Percentiles rank a stretch among this genome's conserved stretches.
phyloP scores from a whole-genome alignment of 2,888 invertebrate species.

The Gryllus longicercus region DNA sequence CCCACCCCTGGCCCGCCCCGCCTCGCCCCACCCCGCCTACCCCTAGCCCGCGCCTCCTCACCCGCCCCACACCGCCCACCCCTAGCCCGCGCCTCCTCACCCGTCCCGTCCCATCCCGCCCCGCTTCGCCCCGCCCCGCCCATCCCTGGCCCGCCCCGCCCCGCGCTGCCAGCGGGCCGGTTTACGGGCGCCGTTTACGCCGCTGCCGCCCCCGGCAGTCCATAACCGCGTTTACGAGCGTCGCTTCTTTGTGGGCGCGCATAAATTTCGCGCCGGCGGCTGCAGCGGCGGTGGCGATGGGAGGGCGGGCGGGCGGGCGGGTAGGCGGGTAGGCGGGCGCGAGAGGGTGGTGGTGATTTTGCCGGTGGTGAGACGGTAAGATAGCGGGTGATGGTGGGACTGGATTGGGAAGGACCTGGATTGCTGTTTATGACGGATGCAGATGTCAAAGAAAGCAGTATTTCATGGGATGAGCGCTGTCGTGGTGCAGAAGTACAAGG shows the following conservation, averaged over 20 bases:
- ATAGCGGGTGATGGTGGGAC: neutral
- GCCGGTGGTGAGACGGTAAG: neutral
- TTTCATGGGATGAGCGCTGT: too few species aligned
- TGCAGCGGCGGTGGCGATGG: neutral
- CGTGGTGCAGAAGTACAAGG: too few species aligned
- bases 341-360: neutral
- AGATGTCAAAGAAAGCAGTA: too few species aligned
- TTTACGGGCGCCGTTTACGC: neutral
- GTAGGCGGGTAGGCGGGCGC: too few species aligned
- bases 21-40: too few species aligned
- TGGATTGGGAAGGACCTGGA: too few species aligned
- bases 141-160: neutral
- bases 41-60: neutral
- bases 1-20: too few species aligned
- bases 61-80: neutral
- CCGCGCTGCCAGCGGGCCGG: neutral
- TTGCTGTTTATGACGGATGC: too few species aligned
- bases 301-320: neutral
- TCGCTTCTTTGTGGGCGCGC: constrained; percentile 4
- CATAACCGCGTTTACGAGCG: constrained; percentile 1
- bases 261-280: constrained; percentile 4
- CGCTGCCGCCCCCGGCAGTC: neutral
- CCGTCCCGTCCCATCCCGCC: too few species aligned
- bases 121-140: neutral
- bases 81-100: too few species aligned